Percentiles rank a stretch among this genome's conserved stretches.
phyloP scores from a whole-genome alignment of 2,113 vertebrate species.

The Corythaixoides concolor region DNA sequence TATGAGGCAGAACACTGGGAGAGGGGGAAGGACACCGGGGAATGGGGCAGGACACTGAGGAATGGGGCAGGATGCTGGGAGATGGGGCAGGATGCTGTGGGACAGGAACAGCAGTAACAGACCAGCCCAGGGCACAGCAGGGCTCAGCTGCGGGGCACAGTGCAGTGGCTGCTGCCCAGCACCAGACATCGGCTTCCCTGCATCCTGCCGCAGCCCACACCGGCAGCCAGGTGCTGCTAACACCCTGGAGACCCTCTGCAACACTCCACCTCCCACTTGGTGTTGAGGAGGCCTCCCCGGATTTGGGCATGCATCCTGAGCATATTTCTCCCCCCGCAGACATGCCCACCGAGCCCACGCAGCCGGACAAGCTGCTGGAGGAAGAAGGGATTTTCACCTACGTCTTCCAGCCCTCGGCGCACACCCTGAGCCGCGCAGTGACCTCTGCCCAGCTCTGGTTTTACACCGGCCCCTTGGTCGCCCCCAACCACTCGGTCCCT shows the following conservation, averaged over 20 bases:
- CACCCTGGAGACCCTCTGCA: not conserved
- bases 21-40: too few relatives aligned
- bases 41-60: not conserved
- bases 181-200: not conserved
- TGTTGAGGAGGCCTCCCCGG: fast-evolving
- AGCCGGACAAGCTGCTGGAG: slow-evolving; percentile 33
- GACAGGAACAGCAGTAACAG: not conserved
- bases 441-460: slow-evolving; percentile 90
- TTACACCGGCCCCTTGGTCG: slow-evolving; percentile 51
- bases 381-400: slow-evolving; percentile 79
- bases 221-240: not conserved
- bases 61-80: too few relatives aligned
- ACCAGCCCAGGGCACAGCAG: not conserved
- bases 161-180: not conserved
- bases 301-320: fast-evolving
- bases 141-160: not conserved
- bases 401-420: slow-evolving; percentile 82
- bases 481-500: slow-evolving; percentile 38
- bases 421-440: slow-evolving; percentile 69
- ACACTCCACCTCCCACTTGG: not conserved
- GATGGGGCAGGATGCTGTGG: not conserved
- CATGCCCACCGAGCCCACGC: slow-evolving; percentile 26
- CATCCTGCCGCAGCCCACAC: not conserved
- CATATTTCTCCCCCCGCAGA: not conserved
- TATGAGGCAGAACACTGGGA: not conserved